phyloP scores from a whole-genome alignment of 1,140 invertebrate genomes.

The Pteromalus puparum region DNA sequence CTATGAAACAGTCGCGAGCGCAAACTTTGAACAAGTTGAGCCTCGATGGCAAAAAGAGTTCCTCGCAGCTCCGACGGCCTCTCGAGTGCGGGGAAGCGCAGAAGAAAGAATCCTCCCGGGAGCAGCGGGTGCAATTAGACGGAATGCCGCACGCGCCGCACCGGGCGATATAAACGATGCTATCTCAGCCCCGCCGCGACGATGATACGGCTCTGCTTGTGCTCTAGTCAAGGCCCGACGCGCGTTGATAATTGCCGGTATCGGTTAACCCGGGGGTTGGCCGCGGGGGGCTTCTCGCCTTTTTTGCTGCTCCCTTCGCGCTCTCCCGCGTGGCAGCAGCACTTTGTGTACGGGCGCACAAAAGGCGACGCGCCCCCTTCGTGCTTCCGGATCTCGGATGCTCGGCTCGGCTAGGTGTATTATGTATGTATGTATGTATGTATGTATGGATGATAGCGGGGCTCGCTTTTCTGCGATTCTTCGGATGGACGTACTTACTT shows the following conservation, averaged over 20 bases:
- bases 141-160: conserved; percentile 65
- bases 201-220: conserved; percentile 3
- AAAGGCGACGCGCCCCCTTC: conserved; percentile 68
- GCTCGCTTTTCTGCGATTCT: not conserved
- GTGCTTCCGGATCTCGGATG: conserved; percentile 58
- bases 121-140: conserved; percentile 61
- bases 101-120: too few species aligned
- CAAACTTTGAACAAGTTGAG: too few species aligned
- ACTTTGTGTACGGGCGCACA: not conserved
- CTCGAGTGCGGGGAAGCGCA: too few species aligned
- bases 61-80: too few species aligned
- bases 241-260: conserved; percentile 76
- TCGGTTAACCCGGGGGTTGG: conserved; percentile 73
- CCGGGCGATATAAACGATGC: conserved; percentile 62
- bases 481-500: not conserved
- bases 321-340: conserved; percentile 45
- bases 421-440: too few species aligned
- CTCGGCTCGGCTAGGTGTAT: too few species aligned
- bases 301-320: conserved; percentile 62
- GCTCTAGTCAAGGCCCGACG: conserved; percentile 57
- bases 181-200: not conserved
- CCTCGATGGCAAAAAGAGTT: too few species aligned
- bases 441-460: not conserved
- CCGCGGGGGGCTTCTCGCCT: conserved; percentile 40
- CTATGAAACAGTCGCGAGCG: too few species aligned